Evolutionary conservation across 2,888 invertebrate species (phyloP).

Genomic region (Trypoxylon attenuatum): DNA sequence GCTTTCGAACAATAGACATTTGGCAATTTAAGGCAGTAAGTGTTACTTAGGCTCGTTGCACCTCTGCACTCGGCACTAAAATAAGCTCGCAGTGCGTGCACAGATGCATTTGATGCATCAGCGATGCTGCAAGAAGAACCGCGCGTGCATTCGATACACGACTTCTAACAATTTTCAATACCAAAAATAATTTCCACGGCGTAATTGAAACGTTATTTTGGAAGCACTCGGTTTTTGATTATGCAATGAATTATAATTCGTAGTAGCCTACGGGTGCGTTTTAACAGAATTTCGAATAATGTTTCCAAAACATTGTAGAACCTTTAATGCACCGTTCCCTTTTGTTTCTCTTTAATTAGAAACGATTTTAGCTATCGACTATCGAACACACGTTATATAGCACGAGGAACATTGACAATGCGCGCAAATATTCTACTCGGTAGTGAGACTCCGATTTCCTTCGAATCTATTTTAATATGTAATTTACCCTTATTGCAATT

Average conservation of each 20-base stretch:
- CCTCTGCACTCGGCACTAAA: slow-evolving; percentile 26
- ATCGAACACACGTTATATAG: slow-evolving; percentile 14
- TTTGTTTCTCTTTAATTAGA: not conserved
- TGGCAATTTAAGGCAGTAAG: slow-evolving; percentile 69
- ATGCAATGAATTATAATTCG: too few species aligned
- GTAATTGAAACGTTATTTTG: not conserved
- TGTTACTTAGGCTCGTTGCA: slow-evolving; percentile 29
- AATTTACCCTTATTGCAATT: too few species aligned
- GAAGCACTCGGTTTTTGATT: slow-evolving; percentile 1
- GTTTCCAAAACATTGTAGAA: too few species aligned
- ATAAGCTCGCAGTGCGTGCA: slow-evolving; percentile 16
- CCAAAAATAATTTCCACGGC: not conserved
- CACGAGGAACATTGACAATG: slow-evolving; percentile 3
- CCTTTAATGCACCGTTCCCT: slow-evolving; percentile 2
- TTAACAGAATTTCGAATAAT: too few species aligned
- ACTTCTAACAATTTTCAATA: not conserved
- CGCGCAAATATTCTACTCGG: too few species aligned
- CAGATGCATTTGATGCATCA: slow-evolving; percentile 4
- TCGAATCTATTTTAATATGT: too few species aligned
- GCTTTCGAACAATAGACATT: slow-evolving; percentile 60
- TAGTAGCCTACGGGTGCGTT: too few species aligned
- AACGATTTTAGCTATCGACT: not conserved
- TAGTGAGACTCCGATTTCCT: too few species aligned
- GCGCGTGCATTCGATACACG: not conserved
- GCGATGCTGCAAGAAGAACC: slow-evolving; percentile 5